A percentile compares a stretch with the other conserved stretches of the same genome.
Evolutionary conservation across 92 coral and sea anemone species (phyloP).

Genomic region (Phenganax marumi): DNA sequence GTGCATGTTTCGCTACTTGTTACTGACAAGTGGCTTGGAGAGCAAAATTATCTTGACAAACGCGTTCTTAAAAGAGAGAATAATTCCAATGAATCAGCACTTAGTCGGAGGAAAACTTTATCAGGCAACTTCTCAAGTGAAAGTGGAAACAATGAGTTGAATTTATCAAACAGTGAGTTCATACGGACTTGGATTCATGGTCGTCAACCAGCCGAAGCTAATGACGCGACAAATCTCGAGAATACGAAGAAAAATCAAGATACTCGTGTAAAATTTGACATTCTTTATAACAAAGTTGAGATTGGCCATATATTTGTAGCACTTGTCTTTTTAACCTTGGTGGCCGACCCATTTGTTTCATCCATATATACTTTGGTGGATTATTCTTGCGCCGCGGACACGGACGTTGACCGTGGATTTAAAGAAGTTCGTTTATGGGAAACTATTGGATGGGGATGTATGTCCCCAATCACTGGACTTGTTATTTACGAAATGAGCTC

Average conservation of each 20-base stretch:
- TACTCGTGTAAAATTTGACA: not conserved
- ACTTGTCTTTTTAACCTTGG: not conserved
- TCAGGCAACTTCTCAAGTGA: not conserved
- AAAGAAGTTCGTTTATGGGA: conserved; percentile 10
- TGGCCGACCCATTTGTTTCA: conserved; percentile 9
- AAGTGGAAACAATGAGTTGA: not conserved
- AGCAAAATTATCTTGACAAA: not conserved
- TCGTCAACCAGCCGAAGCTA: not conserved
- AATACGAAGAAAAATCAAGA: not conserved
- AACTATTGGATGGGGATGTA: conserved; percentile 11
- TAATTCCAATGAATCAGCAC: not conserved
- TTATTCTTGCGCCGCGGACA: conserved; percentile 1
- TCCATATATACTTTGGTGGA: conserved; percentile 21
- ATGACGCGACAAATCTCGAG: not conserved
- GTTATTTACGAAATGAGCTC: not conserved
- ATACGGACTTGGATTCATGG: not conserved
- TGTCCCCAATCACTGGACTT: conserved; percentile 14
- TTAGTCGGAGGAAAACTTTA: not conserved
- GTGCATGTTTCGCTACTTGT: not conserved
- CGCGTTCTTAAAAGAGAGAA: not conserved
- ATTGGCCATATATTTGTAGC: not conserved
- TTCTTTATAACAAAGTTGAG: conserved; percentile 3
- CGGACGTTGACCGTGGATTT: not conserved
- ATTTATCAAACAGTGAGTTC: not conserved
- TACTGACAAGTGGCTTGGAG: not conserved